A percentile compares a stretch with the other conserved stretches of the same genome.
Evolutionary conservation across 2,797 vertebrate species (phyloP).

Genomic region (Telmatherina bonti): DNA sequence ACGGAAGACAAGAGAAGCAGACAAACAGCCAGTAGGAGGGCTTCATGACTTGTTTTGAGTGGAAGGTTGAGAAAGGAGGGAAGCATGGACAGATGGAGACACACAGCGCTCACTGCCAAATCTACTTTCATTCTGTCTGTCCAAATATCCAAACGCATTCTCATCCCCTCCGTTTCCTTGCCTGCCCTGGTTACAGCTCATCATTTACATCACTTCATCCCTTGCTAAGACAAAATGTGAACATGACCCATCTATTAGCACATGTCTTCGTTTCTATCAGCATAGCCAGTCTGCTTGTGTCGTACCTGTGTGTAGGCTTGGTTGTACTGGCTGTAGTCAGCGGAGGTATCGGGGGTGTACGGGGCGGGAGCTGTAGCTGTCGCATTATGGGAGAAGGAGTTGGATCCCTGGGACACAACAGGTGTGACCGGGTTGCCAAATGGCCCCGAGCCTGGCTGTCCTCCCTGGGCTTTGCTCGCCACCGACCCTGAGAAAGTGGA

Average conservation of each 20-base stretch:
- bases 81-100: slow-evolving; percentile 79
- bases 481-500: slow-evolving; percentile 73
- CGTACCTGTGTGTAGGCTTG: slow-evolving; percentile 87
- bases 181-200: slow-evolving; percentile 51
- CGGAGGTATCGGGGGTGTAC: slow-evolving; percentile 84
- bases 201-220: slow-evolving; percentile 23
- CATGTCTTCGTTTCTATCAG: background rate
- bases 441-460: slow-evolving; percentile 80
- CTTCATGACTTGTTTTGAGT: slow-evolving; percentile 60
- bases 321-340: slow-evolving; percentile 88
- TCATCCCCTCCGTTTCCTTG: slow-evolving; percentile 55
- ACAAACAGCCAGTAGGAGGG: slow-evolving; percentile 57
- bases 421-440: slow-evolving; percentile 76
- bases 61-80: slow-evolving; percentile 66
- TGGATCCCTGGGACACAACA: slow-evolving; percentile 64
- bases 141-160: slow-evolving; percentile 60
- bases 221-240: slow-evolving; percentile 11
- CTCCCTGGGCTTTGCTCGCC: slow-evolving; percentile 82
- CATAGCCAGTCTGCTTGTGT: background rate
- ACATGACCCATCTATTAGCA: background rate
- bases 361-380: slow-evolving; percentile 81
- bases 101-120: slow-evolving; percentile 71
- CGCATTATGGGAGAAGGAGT: slow-evolving; percentile 79
- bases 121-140: slow-evolving; percentile 63
- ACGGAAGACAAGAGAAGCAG: slow-evolving; percentile 16